Evolutionary conservation across 2,797 vertebrate genomes (phyloP), one percentile per base, ranked within the genome.

Genomic region (Acrossocheilus fasciatus): DNA sequence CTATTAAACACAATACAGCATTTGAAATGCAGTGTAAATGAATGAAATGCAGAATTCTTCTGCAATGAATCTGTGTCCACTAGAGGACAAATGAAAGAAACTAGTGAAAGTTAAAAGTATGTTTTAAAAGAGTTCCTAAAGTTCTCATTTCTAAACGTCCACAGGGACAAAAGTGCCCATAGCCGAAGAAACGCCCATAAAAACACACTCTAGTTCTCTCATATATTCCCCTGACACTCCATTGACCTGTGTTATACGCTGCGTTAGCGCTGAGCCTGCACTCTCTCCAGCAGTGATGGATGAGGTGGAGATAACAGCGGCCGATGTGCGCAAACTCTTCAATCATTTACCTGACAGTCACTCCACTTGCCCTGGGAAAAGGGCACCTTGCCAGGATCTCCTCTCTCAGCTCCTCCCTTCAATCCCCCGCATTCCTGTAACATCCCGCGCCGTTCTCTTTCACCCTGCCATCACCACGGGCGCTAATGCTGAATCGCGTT

Each of bases 331-430:
- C 83, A 45, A 87, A 73, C n/a, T 64, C 85, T 87, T 52, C 78
- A 87, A 88, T 89, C 88, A 86, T 80, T 83, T 74, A 57, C 74
- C 68, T 83, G 68, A 78, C 81, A 80, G 43, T 76, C 54, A 76
- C 83, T 81, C 45, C 74, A 45, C 87, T 84, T 50, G 26, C 66
- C 26, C 66, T 68, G 80, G 30, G 81, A 41, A 80, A 90, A 89
- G 84, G 81, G 87, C 86, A 90, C 86, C 77, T 90, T 90, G 87
- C 59, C 39, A 77, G 68, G 36, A 77, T 66, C 72, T 82, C 86
- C 66, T 78, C 59, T 75, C 86, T 72, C 30, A 6, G 26, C 26
- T 66, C 10, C 39, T 47, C 26, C 41, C 12, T 41, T 52, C 34
- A 8, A 0, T 34, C 43, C 30, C 54, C 54, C 9, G 2, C 14